Evolutionary conservation across 2,113 vertebrate genomes (phyloP), one percentile per base, ranked within the genome.

Genomic region (Microtus oregoni): DNA sequence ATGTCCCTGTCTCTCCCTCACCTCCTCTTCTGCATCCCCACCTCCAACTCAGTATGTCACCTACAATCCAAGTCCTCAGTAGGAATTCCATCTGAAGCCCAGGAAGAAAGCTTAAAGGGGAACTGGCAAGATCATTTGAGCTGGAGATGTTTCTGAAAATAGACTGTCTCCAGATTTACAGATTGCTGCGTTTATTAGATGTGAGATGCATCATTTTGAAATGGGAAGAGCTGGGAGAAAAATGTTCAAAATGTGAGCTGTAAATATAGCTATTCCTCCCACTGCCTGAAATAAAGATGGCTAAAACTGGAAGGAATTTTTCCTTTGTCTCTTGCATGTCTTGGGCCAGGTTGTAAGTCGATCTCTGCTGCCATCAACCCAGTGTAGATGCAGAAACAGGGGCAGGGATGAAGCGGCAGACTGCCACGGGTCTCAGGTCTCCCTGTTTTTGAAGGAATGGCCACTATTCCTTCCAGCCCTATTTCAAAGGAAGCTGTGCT

Each of bases 251-350:
- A 88, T 3, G 50, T 68, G 93, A 92, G 90, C 58, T 96, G 72
- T 96, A 97, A 97, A 95, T 93, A 96, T 65, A 96, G 44, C 75
- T 50, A 1, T 94, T 95, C 93, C 70, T 97, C 90, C 94, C 83
- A 97, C 87, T 93, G 61, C 72, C 65, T 96, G 30, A 95, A 94
- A 82, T 77, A 77, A 94, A 96, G 88, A 88, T 87, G 91, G 93
- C 83, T 93, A 94, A 96, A 96, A 90, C 50, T 90, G 10, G 15
- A 90, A 92, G n/a, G 17, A 73, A 63, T 2, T 20, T 86, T 55
- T 1, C 30, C 86, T 97, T 94, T 93, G 32, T 63, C 5, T 94
- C 93, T 96, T 77, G n/a, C 47, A 52, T 94, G 63, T 2, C 87
- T 91, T 93, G 32, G 35, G 38, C 88, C 5, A 89, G 41, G 5